Conservation (phyloP, 2,113 vertebrate genomes). For the Ammodytes marinus region DNA sequence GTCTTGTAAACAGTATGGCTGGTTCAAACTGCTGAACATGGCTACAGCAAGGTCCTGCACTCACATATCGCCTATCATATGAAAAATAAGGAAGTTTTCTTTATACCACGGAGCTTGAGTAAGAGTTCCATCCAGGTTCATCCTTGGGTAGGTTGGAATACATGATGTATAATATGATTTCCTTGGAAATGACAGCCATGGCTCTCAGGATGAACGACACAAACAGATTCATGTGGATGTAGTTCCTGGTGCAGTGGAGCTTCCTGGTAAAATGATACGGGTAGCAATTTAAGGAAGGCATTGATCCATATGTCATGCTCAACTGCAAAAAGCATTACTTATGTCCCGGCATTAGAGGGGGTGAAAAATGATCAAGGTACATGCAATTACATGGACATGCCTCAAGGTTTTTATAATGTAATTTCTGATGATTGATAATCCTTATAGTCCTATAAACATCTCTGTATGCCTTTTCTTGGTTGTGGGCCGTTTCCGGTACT, state of each 20-base stretch:
- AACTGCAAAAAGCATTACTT: constrained; percentile 41
- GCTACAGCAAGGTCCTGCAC: too few species aligned
- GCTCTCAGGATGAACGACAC: constrained; percentile 94
- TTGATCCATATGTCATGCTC: constrained; percentile 17
- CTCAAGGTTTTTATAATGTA: constrained; percentile 18
- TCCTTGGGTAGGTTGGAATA: constrained; percentile 86
- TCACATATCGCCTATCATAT: neutral
- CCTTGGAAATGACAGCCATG: constrained; percentile 89
- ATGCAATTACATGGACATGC: constrained; percentile 1
- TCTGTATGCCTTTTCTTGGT: neutral
- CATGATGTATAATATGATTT: constrained; percentile 82
- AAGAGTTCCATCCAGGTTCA: constrained; percentile 89
- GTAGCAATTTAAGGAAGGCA: constrained; percentile 19
- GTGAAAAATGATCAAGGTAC: constrained; percentile 1
- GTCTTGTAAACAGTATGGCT: neutral
- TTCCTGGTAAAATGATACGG: constrained; percentile 85
- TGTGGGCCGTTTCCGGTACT: neutral
- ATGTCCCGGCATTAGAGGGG: neutral
- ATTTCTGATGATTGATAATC: constrained; percentile 27
- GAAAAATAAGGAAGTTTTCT: neutral
- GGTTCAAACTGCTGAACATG: neutral
- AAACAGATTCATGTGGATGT: constrained; percentile 98
- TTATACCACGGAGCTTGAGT: constrained; percentile 86
- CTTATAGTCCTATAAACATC: neutral
- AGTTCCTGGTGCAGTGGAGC: constrained; percentile 97